Base-by-base conservation (phyloP, 2,888 invertebrate genomes). In the Fragum fragum region DNA sequence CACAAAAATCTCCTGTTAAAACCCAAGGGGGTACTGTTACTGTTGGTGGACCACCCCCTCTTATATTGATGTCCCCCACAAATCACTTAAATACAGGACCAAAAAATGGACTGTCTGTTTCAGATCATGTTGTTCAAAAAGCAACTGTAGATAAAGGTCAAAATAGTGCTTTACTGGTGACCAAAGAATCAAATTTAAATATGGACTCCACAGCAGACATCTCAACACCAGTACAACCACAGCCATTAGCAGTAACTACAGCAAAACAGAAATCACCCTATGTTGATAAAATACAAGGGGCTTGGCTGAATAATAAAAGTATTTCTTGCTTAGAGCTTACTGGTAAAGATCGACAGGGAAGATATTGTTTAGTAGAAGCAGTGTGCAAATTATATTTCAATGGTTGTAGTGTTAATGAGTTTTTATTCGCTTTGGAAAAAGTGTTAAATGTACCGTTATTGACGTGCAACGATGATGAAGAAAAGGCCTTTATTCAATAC, bases 351-450 rank as follows among this genome's bases (percentile, higher is more conserved):
- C 81, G 90, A 14, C 82, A 75, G 55, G 92, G 92, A 7, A 89
- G 88, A 75, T 92, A 90, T 68, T 93, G 92, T 72, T 86, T 93
- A 32, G 91, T 93, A 28, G 93, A 93, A 82, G 93, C 93, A 23
- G 91, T 93, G 71, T 91, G 92, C 73, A 91, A 92, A 76, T 83
- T 93, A 11, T 93, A 92, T 76, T 93, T 93, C 73, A 91, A 92
- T 71, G 89, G 90, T 26, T 90, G 91, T 80, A 90, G 89, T 69
- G 88, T 93, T 71, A 88, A 88, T 32, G 93, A 93, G 82, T 93
- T 93, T 83, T 83, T 92, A 29, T 91, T 89, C 78, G 93, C 91
- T 11, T 73, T 93, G 42, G 91, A 91, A 75, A 90, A 90, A 73
- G 92, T 92, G 53, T 80, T 93, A 29, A 88, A 90, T 63, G 89